Conservation (phyloP, 2,888 invertebrate species). For the Molanna angustata region DNA sequence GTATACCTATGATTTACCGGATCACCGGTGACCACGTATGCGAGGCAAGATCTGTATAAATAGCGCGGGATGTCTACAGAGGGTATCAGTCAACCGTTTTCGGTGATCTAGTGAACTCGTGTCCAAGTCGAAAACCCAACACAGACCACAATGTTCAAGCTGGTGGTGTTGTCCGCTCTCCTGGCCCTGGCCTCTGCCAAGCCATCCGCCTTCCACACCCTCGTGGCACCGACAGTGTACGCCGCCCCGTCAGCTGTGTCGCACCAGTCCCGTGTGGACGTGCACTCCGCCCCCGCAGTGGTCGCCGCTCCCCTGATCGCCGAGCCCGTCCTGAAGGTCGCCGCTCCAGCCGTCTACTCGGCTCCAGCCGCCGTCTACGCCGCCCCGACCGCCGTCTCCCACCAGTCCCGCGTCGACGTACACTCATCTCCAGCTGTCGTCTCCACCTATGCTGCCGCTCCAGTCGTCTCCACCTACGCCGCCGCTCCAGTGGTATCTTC, state of each 20-base stretch:
- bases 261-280: conserved; percentile 42
- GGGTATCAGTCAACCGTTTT: conserved; percentile 30
- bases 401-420: conserved; percentile 37
- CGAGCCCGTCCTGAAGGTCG: conserved; percentile 34
- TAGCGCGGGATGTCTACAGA: background rate
- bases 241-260: conserved; percentile 39
- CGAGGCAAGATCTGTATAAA: conserved; percentile 20
- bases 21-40: conserved; percentile 2
- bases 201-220: conserved; percentile 41
- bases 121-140: conserved; percentile 38
- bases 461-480: conserved; percentile 41
- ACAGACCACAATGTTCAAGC: conserved; percentile 53
- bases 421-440: conserved; percentile 29
- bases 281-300: conserved; percentile 38
- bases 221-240: conserved; percentile 33
- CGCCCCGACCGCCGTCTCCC: conserved; percentile 38
- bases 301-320: conserved; percentile 31
- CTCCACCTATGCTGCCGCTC: conserved; percentile 16
- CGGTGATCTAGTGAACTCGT: conserved; percentile 30
- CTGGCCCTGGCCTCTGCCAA: conserved; percentile 58
- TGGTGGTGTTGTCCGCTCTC: conserved; percentile 62
- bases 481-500: conserved; percentile 44
- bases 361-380: conserved; percentile 33
- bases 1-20: conserved; percentile 21
- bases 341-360: conserved; percentile 24